Conservation (phyloP, 2,113 vertebrate species). For the Porphyrio hochstetteri region DNA sequence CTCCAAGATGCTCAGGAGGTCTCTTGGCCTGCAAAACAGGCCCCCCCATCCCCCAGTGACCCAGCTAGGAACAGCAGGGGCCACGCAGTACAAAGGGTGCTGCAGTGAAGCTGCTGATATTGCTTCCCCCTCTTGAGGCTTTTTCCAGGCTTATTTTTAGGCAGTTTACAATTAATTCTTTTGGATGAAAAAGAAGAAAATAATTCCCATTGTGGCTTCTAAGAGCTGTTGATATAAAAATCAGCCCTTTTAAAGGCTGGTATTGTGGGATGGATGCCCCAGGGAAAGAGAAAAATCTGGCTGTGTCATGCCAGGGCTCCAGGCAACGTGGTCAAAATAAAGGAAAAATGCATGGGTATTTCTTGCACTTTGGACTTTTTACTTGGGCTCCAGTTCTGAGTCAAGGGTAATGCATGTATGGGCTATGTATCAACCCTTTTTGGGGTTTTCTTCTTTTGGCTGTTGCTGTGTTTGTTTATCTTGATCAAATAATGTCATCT, state of each 20-base stretch:
- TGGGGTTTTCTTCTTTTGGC: neutral
- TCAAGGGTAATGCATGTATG: neutral
- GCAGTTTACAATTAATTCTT: conserved; percentile 8
- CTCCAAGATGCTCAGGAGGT: neutral
- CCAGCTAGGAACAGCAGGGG: neutral
- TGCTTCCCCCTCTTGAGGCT: neutral
- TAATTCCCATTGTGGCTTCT: neutral
- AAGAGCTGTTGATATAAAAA: conserved; percentile 4
- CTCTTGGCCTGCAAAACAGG: neutral
- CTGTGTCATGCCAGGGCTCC: neutral
- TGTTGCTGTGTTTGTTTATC: neutral
- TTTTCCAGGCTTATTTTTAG: conserved; percentile 47
- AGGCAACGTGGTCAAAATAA: neutral
- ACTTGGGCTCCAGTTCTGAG: neutral
- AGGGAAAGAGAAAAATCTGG: neutral
- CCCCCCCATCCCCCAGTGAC: neutral
- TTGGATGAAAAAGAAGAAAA: neutral
- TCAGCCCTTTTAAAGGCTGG: conserved; percentile 25
- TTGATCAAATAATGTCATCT: neutral
- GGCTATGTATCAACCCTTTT: neutral
- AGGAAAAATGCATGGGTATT: neutral
- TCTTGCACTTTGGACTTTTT: neutral
- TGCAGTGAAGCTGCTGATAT: neutral
- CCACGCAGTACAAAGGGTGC: neutral
- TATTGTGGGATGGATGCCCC: neutral